phyloP scores from a whole-genome alignment of 1,140 invertebrate genomes.

The Antheraea pernyi region DNA sequence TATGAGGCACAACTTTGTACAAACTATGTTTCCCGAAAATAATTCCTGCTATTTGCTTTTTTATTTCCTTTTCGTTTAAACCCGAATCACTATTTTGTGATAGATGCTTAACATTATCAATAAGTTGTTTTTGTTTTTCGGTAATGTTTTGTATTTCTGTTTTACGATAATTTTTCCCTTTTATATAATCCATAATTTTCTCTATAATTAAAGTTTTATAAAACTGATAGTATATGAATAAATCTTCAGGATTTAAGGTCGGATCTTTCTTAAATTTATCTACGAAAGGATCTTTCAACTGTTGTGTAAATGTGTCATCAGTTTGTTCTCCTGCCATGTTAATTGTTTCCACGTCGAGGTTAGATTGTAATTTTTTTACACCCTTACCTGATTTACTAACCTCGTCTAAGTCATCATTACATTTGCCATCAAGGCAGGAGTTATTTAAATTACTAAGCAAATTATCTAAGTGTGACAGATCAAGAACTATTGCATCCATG shows the following conservation, averaged over 20 bases:
- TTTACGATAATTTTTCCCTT: background rate
- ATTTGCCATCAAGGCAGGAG: no score
- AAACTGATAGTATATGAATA: conserved; percentile 3
- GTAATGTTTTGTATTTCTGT: background rate
- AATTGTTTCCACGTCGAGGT: conserved; percentile 9
- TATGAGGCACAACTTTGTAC: conserved; percentile 30
- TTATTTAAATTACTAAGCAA: background rate
- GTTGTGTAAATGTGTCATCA: conserved; percentile 6
- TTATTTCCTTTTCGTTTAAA: conserved; percentile 13
- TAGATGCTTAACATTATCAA: background rate
- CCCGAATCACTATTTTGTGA: background rate
- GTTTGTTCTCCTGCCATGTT: conserved; percentile 14
- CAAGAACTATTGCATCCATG: conserved; percentile 22
- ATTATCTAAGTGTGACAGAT: conserved; percentile 15
- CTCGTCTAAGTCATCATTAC: background rate
- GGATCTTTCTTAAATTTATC: background rate
- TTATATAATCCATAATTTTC: background rate
- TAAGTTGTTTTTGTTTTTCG: conserved; percentile 17
- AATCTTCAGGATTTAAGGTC: conserved; percentile 6
- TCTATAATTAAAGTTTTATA: background rate
- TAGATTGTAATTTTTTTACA: background rate
- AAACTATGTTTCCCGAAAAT: conserved; percentile 28
- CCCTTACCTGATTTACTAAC: background rate
- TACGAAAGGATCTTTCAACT: background rate
- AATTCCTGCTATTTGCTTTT: conserved; percentile 23